These are phyloP conservation scores for Crepidodera aurea DNA, from an alignment of 2,888 invertebrate genomes.

Conservation along the genomic window DNA sequence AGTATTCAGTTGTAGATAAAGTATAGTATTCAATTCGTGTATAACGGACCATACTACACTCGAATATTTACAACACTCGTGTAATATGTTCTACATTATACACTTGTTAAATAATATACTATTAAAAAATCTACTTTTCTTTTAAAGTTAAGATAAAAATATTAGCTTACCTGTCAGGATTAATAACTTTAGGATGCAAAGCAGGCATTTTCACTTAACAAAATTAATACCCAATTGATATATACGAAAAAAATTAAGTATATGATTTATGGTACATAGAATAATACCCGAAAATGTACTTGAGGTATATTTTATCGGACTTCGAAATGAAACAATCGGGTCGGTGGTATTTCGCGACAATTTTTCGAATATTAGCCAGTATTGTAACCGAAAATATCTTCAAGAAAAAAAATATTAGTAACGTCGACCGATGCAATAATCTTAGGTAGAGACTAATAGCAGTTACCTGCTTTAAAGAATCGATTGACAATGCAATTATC, in stretches of 20 bases:
- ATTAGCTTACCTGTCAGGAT: conserved; percentile 50
- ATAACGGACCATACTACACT: too few relatives aligned
- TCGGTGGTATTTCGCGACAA: conserved; percentile 66
- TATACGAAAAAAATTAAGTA: conserved; percentile 56
- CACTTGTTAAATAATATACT: too few relatives aligned
- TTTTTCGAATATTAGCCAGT: conserved; percentile 56
- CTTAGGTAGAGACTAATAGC: too few relatives aligned
- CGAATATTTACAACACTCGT: too few relatives aligned
- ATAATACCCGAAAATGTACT: conserved; percentile 59
- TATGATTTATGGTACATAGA: conserved; percentile 62
- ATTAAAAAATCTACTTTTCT: too few relatives aligned
- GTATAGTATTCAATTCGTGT: too few relatives aligned
- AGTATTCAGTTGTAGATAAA: too few relatives aligned
- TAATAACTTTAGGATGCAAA: conserved; percentile 49
- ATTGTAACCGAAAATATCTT: conserved; percentile 24
- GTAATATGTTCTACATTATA: too few relatives aligned
- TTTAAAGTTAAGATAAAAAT: too few relatives aligned
- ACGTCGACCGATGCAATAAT: too few relatives aligned
- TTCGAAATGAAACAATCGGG: conserved; percentile 65
- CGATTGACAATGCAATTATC: not conserved
- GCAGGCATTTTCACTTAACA: conserved; percentile 49
- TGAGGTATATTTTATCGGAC: conserved; percentile 55
- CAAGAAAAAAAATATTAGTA: not conserved
- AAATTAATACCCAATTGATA: conserved; percentile 11
- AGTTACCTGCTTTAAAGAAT: conserved; percentile 2